phyloP scores from a whole-genome alignment of 2,888 invertebrate genomes.

The Marasmarcha lunaedactyla region DNA sequence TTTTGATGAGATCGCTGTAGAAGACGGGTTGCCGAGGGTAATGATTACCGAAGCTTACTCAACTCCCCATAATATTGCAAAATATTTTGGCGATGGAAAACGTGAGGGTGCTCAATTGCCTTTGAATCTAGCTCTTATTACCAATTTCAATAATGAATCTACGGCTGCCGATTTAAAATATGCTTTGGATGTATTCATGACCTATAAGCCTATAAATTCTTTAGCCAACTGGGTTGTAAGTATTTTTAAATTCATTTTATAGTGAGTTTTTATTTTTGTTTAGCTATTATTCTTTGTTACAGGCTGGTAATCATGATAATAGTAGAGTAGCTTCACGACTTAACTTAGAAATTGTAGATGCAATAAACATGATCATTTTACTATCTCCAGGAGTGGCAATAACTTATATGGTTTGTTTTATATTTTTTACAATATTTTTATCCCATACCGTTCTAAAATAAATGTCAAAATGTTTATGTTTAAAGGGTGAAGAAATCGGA shows the following conservation, averaged over 20 bases:
- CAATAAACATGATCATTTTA: conserved; percentile 85
- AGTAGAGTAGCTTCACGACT: conserved; percentile 77
- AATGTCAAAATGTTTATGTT: background rate
- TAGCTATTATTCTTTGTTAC: conserved; percentile 17
- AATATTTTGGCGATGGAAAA: conserved; percentile 73
- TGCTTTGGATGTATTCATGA: conserved; percentile 74
- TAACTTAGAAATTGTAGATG: conserved; percentile 77
- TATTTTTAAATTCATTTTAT: conserved; percentile 11
- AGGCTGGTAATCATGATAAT: conserved; percentile 86
- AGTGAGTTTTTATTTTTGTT: background rate
- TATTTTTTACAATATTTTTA: background rate
- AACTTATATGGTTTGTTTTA: conserved; percentile 78
- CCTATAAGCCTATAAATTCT: conserved; percentile 71
- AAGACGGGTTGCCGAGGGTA: conserved; percentile 62
- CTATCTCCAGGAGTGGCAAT: conserved; percentile 87
- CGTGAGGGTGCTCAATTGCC: conserved; percentile 78
- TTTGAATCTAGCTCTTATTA: conserved; percentile 82
- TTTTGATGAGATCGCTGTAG: conserved; percentile 67
- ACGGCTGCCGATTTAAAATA: conserved; percentile 72
- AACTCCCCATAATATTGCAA: conserved; percentile 67
- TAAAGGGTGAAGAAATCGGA: conserved; percentile 80
- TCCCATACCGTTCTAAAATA: background rate
- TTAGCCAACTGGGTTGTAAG: conserved; percentile 84
- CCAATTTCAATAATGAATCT: conserved; percentile 67
- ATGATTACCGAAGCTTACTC: conserved; percentile 85